Evolutionary conservation across 1,140 invertebrate species (phyloP).

Genomic region (Sinella curviseta): DNA sequence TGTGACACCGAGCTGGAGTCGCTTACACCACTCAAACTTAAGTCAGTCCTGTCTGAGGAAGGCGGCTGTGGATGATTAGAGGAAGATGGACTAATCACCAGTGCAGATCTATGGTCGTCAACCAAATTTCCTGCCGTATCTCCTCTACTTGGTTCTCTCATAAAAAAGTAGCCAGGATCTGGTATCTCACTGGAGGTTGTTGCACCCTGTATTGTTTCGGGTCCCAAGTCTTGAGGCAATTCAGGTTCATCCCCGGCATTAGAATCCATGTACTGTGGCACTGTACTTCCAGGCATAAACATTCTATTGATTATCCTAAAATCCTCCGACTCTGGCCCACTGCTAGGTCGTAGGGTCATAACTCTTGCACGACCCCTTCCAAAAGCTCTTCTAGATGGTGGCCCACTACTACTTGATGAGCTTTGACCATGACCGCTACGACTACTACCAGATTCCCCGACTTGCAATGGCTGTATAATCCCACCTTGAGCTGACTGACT

Average conservation of each 20-base stretch:
- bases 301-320: not conserved
- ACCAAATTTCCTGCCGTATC: not conserved
- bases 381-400: not conserved
- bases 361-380: not conserved
- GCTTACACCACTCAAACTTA: not conserved
- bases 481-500: not conserved
- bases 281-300: not conserved
- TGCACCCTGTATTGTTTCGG: not conserved
- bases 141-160: not conserved
- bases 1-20: not conserved
- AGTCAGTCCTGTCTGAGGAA: not conserved
- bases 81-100: not conserved
- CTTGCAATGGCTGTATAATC: not conserved
- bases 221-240: not conserved
- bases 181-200: not conserved
- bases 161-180: conserved; percentile 18
- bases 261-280: not conserved
- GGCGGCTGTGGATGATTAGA: not conserved
- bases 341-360: not conserved
- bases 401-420: not conserved
- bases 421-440: not conserved
- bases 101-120: not conserved
- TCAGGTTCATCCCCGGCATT: not conserved
- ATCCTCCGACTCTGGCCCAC: not conserved
- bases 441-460: too few species aligned